These are phyloP conservation scores for Ianthella basta DNA, from an alignment of 37 sponge, comb jelly and placozoan genomes.

Conservation along the genomic window DNA sequence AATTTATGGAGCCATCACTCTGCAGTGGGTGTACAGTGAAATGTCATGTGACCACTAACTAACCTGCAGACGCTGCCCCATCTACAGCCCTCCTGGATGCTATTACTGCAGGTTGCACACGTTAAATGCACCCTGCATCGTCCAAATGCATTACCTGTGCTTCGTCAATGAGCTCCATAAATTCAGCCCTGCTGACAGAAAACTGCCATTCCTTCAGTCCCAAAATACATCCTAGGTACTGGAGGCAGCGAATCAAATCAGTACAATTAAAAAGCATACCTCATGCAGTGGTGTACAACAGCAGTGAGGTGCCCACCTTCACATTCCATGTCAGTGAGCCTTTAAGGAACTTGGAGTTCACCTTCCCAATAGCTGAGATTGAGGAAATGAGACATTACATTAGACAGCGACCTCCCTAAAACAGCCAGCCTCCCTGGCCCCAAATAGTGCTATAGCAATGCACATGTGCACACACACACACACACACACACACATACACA, in stretches of 20 bases:
- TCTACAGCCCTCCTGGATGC: too few relatives aligned
- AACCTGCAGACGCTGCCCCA: not conserved
- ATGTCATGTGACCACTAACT: not conserved
- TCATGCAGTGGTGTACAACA: not conserved
- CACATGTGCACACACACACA: too few relatives aligned
- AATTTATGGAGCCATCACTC: slow-evolving; percentile 63
- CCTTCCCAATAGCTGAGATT: slow-evolving; percentile 29
- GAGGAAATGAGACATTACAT: not conserved
- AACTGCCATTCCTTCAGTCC: slow-evolving; percentile 70
- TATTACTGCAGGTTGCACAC: not conserved
- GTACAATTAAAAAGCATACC: not conserved
- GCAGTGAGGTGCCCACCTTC: slow-evolving; percentile 4
- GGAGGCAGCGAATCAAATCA: not conserved
- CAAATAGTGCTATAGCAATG: too few relatives aligned
- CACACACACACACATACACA: too few relatives aligned
- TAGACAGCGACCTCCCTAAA: not conserved
- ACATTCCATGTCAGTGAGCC: slow-evolving; percentile 34
- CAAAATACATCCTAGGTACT: slow-evolving; percentile 82
- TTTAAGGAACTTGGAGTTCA: slow-evolving; percentile 17
- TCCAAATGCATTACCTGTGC: slow-evolving; percentile 59
- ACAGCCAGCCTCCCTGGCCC: too few relatives aligned
- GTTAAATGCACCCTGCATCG: not conserved
- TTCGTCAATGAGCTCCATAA: slow-evolving; percentile 75
- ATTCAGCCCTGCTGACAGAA: slow-evolving; percentile 59
- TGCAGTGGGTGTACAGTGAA: slow-evolving; percentile 1